Conservation (phyloP, 2,888 invertebrate genomes). For the Kryphioiulus occultus region DNA sequence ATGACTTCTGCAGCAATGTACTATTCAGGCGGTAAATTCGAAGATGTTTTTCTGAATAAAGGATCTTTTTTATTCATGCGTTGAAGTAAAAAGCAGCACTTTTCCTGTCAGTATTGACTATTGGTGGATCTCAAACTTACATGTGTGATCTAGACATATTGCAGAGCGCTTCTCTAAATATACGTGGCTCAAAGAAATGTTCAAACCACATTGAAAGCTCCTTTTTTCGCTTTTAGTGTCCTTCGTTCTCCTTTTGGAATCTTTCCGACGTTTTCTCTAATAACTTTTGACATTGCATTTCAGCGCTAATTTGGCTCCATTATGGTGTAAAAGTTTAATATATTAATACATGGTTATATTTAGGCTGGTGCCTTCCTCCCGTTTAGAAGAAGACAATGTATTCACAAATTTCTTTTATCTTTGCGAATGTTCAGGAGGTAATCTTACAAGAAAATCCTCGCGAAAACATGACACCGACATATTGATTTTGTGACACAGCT, state of each 20-base stretch:
- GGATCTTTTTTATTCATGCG: background rate
- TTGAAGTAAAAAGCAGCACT: background rate
- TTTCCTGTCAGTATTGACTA: conserved; percentile 20
- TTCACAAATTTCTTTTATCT: conserved; percentile 25
- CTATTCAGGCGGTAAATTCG: background rate
- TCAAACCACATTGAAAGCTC: conserved; percentile 1
- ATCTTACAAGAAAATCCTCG: conserved; percentile 33
- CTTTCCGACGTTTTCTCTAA: conserved; percentile 31
- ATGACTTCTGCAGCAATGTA: background rate
- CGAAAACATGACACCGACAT: conserved; percentile 45
- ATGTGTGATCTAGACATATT: conserved; percentile 22
- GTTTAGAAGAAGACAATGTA: background rate
- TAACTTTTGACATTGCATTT: conserved; percentile 37
- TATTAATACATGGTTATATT: conserved; percentile 22
- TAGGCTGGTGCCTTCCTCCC: background rate
- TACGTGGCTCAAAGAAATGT: background rate
- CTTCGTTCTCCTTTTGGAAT: background rate
- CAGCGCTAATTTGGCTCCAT: conserved; percentile 8
- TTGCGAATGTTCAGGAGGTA: background rate
- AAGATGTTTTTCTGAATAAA: background rate
- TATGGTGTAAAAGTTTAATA: conserved; percentile 41
- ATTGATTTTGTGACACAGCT: conserved; percentile 42
- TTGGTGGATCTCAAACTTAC: background rate
- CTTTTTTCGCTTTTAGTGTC: background rate
- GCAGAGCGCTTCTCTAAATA: background rate